Base-by-base conservation (phyloP, 2,888 invertebrate genomes). In the Monoplex corrugatus region DNA sequence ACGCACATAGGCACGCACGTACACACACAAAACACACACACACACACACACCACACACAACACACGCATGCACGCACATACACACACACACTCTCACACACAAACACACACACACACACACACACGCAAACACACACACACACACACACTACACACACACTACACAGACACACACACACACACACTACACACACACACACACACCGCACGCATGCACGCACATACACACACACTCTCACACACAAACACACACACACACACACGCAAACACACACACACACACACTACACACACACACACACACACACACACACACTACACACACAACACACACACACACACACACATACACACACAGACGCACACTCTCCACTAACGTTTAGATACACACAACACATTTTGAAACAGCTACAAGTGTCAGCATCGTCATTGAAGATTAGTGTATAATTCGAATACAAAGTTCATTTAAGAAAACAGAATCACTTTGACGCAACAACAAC, bases 1-100 rank as follows among this genome's bases (percentile, higher is more conserved):
- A 38, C 38, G 32, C 80, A 80, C 80, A 80, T 16, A 80, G 40
- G 38, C 23, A 40, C 80, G 28, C 80, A 80, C 80, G 43, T 43
- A 80, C 80, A 80, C 80, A 80, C 80, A 80, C 43, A 80, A 40
- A 80, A 80, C 80, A 80, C 63, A 63, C 63, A 63, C 68, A 68
- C 68, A 68, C 28, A 28, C 68, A 68, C 68, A 28, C 68, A 68
- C 68, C 63, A 63, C 63, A 63, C 68, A 68, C 68, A 68, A 28
- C 68, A 68, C 68, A 28, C 68, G 23, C 68, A 28, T n/a, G 23
- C 68, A 68, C 68, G n/a, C 68, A 68, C 28, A 28, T n/a, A 68
- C 19, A 68, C 19, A 68, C 28, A 68, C 28, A 68, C 68, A 68
- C 68, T n/a, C 68, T 23, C 19, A 68, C 68, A n/a, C 68, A 68